These are phyloP conservation scores for Heliothis virescens DNA, from an alignment of 1,140 invertebrate genomes.

Conservation along the genomic window DNA sequence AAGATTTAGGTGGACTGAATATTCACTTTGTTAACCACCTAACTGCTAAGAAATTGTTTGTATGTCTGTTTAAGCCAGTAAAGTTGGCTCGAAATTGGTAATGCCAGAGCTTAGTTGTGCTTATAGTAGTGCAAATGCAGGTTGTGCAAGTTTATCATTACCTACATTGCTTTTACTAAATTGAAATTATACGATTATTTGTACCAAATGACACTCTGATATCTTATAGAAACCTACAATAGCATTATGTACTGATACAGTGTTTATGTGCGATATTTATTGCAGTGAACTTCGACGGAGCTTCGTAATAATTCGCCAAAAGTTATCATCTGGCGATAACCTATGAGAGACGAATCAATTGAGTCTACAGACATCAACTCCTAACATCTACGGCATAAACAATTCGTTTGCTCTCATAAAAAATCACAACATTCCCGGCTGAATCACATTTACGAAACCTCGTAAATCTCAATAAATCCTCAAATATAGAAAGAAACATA, in stretches of 20 bases:
- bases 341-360: constrained; percentile 59
- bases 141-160: constrained; percentile 3
- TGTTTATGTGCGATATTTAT: constrained; percentile 12
- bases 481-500: constrained; percentile 73
- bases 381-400: constrained; percentile 21
- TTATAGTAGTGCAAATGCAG: constrained; percentile 3
- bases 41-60: background rate
- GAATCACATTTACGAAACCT: constrained; percentile 20
- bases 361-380: constrained; percentile 22
- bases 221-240: background rate
- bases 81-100: background rate
- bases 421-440: constrained; percentile 23
- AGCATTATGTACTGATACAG: background rate
- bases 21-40: background rate
- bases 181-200: background rate
- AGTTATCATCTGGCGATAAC: constrained; percentile 79
- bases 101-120: background rate
- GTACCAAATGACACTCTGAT: background rate
- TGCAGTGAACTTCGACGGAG: constrained; percentile 18
- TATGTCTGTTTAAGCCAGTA: background rate
- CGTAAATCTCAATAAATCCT: constrained; percentile 58
- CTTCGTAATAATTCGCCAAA: constrained; percentile 60
- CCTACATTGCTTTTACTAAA: constrained; percentile 1
- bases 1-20: background rate
- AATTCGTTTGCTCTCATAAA: constrained; percentile 13